Base-by-base conservation (phyloP, 2,888 invertebrate species). In the Leptogaster cylindrica region DNA sequence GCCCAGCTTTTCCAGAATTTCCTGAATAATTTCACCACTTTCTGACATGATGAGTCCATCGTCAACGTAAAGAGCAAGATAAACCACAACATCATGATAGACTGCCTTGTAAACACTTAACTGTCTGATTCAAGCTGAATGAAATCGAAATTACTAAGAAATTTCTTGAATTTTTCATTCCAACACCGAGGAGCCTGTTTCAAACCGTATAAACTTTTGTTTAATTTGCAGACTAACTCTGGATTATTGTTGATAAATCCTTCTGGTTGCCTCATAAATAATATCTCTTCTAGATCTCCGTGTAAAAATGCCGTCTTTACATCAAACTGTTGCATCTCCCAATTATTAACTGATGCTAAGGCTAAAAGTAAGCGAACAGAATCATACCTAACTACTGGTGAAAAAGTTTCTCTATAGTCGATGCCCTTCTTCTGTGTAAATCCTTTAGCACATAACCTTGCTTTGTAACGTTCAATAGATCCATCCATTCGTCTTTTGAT, bases 41-140 rank as follows among this genome's bases (percentile, higher is more conserved):
- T n/a, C n/a, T n/a, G n/a, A n/a, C n/a, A n/a, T n/a, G 12, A 74
- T 65, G 18, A 75, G 64, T 25, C 73, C 74, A 68, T 74, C 73
- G 52, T 75, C 75, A 7, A 74, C 73, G 71, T 73, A 75, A 2
- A 75, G 44, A 2, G 71, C 71, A 3, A 74, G 18, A 16, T 73
- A 71, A 25, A 70, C 65, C 6, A 46, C 48, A n/a, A 14, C 2
- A n/a, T 73, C 1, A n/a, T n/a, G n/a, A n/a, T n/a, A n/a, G n/a
- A n/a, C n/a, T n/a, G n/a, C n/a, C n/a, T n/a, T n/a, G n/a, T n/a
- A n/a, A n/a, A n/a, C n/a, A n/a, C n/a, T n/a, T n/a, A n/a, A n/a
- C n/a, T n/a, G n/a, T n/a, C n/a, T n/a, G n/a, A n/a, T n/a, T n/a
- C n/a, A n/a, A n/a, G n/a, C n/a, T n/a, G n/a, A n/a, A n/a, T n/a